Evolutionary conservation across 2,113 vertebrate species (phyloP).

Genomic region (Scophthalmus maximus): DNA sequence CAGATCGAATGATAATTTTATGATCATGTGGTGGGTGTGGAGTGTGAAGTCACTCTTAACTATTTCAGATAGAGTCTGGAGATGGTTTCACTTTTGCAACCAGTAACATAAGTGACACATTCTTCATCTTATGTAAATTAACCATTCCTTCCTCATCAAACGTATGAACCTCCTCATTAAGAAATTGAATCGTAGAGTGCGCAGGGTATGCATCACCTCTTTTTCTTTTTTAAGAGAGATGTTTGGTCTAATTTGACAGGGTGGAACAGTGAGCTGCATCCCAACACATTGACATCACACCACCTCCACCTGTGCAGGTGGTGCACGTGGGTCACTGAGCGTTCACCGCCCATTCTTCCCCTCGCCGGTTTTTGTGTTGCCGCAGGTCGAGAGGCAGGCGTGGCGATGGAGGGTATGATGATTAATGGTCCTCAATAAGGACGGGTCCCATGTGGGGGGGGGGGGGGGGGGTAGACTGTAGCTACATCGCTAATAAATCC

Average conservation of each 20-base stretch:
- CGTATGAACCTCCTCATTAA: too few relatives aligned
- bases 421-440: conserved; percentile 78
- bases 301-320: conserved; percentile 9
- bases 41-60: too few relatives aligned
- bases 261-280: conserved; percentile 48
- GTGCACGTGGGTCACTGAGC: conserved; percentile 32
- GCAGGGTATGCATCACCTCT: too few relatives aligned
- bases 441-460: conserved; percentile 60
- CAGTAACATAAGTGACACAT: too few relatives aligned
- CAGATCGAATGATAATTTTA: too few relatives aligned
- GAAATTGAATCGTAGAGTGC: too few relatives aligned
- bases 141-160: too few relatives aligned
- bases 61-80: too few relatives aligned
- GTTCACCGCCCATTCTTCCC: conserved; percentile 84
- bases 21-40: too few relatives aligned
- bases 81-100: too few relatives aligned
- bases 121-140: too few relatives aligned
- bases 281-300: conserved; percentile 45
- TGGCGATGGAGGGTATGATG: conserved; percentile 68
- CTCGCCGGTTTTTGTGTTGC: conserved; percentile 40
- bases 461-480: conserved; percentile 48
- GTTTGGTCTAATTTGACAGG: conserved; percentile 47
- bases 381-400: conserved; percentile 56
- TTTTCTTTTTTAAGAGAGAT: too few relatives aligned
- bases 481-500: conserved; percentile 47